A percentile compares a stretch with the other conserved stretches of the same genome.
Conservation (phyloP, 2,113 vertebrate species). For the Garra rufa region DNA sequence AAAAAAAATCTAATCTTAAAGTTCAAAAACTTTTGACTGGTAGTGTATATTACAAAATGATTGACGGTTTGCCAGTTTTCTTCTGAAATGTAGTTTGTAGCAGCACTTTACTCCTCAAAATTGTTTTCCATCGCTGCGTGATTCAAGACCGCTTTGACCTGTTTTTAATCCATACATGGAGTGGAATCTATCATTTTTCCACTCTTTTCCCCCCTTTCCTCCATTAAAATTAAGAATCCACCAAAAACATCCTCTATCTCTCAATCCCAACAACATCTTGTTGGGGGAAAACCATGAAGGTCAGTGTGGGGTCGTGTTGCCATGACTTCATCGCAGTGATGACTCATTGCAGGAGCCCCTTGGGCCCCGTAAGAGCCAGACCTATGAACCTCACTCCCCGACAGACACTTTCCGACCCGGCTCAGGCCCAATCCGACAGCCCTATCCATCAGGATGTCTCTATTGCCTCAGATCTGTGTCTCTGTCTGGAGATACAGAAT, state of each 20-base stretch:
- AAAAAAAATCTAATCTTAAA: too few species aligned
- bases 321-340: conserved; percentile 53
- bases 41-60: not conserved
- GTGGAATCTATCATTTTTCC: conserved; percentile 18
- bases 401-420: not conserved
- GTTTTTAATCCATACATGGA: conserved; percentile 13
- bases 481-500: conserved; percentile 18
- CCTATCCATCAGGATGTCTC: conserved; percentile 39
- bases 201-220: not conserved
- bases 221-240: conserved; percentile 6
- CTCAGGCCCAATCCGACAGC: not conserved
- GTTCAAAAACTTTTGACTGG: too few species aligned
- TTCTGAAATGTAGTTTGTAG: not conserved
- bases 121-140: not conserved
- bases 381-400: conserved; percentile 13
- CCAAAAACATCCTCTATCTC: conserved; percentile 20
- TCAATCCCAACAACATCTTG: not conserved
- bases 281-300: conserved; percentile 25
- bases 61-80: not conserved
- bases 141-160: conserved; percentile 7
- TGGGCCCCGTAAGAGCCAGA: conserved; percentile 6
- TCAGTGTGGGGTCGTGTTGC: conserved; percentile 42
- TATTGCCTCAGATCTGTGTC: conserved; percentile 3
- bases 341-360: conserved; percentile 50
- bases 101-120: not conserved